A percentile compares a stretch with the other conserved stretches of the same genome.
Evolutionary conservation across 2,888 invertebrate genomes (phyloP).

Genomic region (Caradrina kadenii): DNA sequence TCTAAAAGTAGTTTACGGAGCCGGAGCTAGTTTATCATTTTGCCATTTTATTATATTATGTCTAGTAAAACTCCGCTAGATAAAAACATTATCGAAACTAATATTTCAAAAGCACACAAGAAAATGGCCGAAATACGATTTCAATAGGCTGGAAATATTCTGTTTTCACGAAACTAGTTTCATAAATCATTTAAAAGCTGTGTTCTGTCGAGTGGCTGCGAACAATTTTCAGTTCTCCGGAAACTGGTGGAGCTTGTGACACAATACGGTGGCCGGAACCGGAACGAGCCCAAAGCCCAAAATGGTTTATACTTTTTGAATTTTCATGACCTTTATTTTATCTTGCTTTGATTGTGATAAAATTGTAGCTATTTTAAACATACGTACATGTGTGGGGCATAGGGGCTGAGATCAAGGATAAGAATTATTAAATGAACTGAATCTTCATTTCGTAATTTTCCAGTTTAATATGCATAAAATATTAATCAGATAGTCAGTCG

Average conservation of each 20-base stretch:
- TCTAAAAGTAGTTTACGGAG: too few relatives aligned
- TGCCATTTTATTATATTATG: too few relatives aligned
- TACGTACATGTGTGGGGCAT: neutral
- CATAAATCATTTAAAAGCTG: slow-evolving; percentile 42
- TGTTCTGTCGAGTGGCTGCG: slow-evolving; percentile 7
- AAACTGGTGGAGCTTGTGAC: slow-evolving; percentile 12
- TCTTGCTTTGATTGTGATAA: neutral
- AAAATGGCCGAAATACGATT: slow-evolving; percentile 3
- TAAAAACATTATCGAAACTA: neutral
- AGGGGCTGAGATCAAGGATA: too few relatives aligned
- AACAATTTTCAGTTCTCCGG: slow-evolving; percentile 24
- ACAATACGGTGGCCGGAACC: slow-evolving; percentile 52
- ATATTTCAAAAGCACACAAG: neutral
- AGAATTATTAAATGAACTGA: too few relatives aligned
- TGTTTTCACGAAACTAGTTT: slow-evolving; percentile 22
- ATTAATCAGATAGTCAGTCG: too few relatives aligned
- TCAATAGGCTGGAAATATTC: slow-evolving; percentile 38
- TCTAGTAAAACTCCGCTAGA: neutral
- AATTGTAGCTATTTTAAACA: neutral
- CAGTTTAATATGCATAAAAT: too few relatives aligned
- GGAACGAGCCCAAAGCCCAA: slow-evolving; percentile 8
- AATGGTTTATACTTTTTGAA: slow-evolving; percentile 32
- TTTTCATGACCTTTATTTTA: slow-evolving; percentile 6
- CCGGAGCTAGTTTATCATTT: too few relatives aligned
- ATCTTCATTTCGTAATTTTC: too few relatives aligned